phyloP scores from a whole-genome alignment of 2,113 vertebrate species.

The Desmodus rotundus region DNA sequence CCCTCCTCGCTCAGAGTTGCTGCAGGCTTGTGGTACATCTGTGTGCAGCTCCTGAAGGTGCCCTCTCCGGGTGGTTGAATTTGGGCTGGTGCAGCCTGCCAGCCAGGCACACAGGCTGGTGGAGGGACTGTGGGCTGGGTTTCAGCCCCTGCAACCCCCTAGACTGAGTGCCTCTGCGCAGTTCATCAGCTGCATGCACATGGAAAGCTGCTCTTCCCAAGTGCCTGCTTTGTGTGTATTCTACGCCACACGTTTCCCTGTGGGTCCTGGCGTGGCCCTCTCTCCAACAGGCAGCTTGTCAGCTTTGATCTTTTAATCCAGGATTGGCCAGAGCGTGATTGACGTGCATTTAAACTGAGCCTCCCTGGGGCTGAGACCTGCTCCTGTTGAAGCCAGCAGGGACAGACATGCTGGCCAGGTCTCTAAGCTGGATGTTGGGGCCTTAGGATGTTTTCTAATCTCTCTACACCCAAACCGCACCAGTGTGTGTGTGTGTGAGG shows the following conservation, averaged over 20 bases:
- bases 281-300: constrained; percentile 33
- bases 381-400: not conserved
- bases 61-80: not conserved
- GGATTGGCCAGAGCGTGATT: constrained; percentile 58
- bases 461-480: not conserved
- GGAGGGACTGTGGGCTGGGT: not conserved
- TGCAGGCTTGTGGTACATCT: not conserved
- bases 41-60: not conserved
- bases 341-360: constrained; percentile 35
- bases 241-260: not conserved
- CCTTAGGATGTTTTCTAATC: not conserved
- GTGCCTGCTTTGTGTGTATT: not conserved
- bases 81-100: not conserved
- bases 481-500: too few relatives aligned
- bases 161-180: not conserved
- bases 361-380: constrained; percentile 42
- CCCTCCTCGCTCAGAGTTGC: not conserved
- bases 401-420: not conserved
- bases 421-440: not conserved
- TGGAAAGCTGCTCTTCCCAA: not conserved
- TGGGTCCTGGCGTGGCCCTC: not conserved
- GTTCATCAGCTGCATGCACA: not conserved
- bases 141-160: not conserved
- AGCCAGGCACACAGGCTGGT: too few relatives aligned
- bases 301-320: constrained; percentile 72